phyloP scores from a whole-genome alignment of 2,888 invertebrate genomes.

The Parnassius smintheus region DNA sequence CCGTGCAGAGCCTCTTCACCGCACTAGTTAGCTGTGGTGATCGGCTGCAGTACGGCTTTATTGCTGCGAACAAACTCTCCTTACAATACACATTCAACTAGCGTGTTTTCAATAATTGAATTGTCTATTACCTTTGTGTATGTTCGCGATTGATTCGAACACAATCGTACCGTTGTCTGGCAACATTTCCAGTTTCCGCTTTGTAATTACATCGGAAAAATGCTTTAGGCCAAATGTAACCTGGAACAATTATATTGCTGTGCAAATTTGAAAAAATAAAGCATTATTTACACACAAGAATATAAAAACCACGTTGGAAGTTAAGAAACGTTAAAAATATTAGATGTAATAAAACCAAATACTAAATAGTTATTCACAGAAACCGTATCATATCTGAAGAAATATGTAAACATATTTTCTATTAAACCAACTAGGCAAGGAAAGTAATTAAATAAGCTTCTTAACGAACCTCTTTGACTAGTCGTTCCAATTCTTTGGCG shows the following conservation, averaged over 20 bases:
- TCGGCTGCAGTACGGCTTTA: constrained; percentile 73
- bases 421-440: too few relatives aligned
- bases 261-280: background rate
- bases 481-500: constrained; percentile 86
- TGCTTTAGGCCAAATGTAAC: constrained; percentile 86
- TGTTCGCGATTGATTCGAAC: constrained; percentile 94
- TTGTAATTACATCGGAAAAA: constrained; percentile 95
- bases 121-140: constrained; percentile 83
- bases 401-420: too few relatives aligned
- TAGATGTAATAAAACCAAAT: too few relatives aligned
- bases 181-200: constrained; percentile 95
- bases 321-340: too few relatives aligned
- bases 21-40: constrained; percentile 88
- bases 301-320: too few relatives aligned
- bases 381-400: too few relatives aligned
- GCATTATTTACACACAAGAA: too few relatives aligned
- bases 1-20: constrained; percentile 92
- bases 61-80: constrained; percentile 57
- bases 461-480: constrained; percentile 83
- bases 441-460: too few relatives aligned
- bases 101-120: background rate
- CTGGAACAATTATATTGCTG: constrained; percentile 40
- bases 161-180: constrained; percentile 97
- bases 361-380: too few relatives aligned
- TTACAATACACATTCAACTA: constrained; percentile 7